phyloP scores from a whole-genome alignment of 2,797 vertebrate species.

The Cyclopterus lumpus region DNA sequence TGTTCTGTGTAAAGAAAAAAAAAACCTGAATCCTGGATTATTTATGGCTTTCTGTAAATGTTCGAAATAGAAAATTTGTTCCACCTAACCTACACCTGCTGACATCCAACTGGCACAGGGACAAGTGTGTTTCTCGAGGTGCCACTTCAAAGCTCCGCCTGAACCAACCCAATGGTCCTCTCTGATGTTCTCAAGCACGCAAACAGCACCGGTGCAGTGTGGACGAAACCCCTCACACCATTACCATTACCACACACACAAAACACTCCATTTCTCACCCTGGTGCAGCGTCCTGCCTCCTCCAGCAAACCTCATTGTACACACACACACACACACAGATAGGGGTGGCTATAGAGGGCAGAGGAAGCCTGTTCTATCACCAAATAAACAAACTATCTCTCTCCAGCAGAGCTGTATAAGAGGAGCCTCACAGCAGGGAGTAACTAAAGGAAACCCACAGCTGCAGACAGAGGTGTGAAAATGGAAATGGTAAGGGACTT shows the following conservation, averaged over 20 bases:
- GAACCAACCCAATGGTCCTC: not conserved
- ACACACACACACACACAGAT: constrained; percentile 13
- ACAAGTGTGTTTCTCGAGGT: constrained; percentile 15
- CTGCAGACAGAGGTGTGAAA: constrained; percentile 55
- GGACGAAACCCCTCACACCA: constrained; percentile 29
- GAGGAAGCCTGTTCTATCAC: constrained; percentile 40
- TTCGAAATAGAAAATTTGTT: not conserved
- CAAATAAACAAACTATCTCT: constrained; percentile 65
- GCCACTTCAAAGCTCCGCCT: constrained; percentile 38
- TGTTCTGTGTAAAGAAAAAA: not conserved
- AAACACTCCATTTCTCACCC: constrained; percentile 63
- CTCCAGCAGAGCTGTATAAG: constrained; percentile 52
- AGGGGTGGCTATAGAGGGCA: constrained; percentile 31
- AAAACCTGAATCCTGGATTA: not conserved
- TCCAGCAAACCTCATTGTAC: constrained; percentile 34
- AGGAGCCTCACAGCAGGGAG: constrained; percentile 48
- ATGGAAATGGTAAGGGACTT: constrained; percentile 32
- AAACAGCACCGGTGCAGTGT: constrained; percentile 14
- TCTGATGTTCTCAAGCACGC: constrained; percentile 29
- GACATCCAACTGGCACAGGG: constrained; percentile 9
- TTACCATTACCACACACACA: constrained; percentile 62
- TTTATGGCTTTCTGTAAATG: not conserved
- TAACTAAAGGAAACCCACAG: constrained; percentile 7
- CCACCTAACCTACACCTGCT: not conserved
- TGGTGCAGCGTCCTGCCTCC: constrained; percentile 58